Conservation (phyloP, 2,797 vertebrate species). For the Passerculus sandwichensis region DNA sequence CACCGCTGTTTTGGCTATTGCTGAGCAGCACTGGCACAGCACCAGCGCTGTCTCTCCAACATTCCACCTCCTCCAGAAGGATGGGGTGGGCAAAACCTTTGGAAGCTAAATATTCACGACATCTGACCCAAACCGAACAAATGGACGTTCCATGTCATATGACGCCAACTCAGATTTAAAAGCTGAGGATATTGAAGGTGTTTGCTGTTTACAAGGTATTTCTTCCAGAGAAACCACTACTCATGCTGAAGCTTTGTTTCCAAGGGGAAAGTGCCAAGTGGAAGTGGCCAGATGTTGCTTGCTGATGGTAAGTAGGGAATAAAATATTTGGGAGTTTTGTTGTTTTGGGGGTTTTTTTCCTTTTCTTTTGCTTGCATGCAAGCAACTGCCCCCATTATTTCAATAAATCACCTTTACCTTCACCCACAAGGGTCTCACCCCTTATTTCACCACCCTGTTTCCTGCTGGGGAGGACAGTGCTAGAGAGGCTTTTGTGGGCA, state of each 20-base stretch:
- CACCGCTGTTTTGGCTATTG: neutral
- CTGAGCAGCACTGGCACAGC: neutral
- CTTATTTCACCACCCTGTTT: neutral
- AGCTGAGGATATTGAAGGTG: neutral
- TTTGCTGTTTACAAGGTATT: neutral
- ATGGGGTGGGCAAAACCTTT: neutral
- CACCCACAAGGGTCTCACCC: neutral
- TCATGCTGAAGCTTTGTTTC: neutral
- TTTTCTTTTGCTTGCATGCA: neutral
- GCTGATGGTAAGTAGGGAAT: neutral
- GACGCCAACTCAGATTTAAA: neutral
- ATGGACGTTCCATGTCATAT: neutral
- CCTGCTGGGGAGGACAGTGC: neutral
- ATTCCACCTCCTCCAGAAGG: neutral
- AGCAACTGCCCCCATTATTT: neutral
- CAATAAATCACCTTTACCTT: neutral
- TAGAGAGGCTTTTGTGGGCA: neutral
- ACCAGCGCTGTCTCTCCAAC: fast-evolving
- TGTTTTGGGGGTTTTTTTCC: neutral
- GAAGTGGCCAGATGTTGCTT: neutral
- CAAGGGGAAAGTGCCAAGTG: neutral
- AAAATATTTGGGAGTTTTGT: neutral
- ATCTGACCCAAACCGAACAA: neutral
- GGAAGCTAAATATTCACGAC: neutral
- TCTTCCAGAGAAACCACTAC: neutral